A percentile compares a stretch with the other conserved stretches of the same genome.
phyloP scores from a whole-genome alignment of 2,888 invertebrate species.

The Buathra laborator region DNA sequence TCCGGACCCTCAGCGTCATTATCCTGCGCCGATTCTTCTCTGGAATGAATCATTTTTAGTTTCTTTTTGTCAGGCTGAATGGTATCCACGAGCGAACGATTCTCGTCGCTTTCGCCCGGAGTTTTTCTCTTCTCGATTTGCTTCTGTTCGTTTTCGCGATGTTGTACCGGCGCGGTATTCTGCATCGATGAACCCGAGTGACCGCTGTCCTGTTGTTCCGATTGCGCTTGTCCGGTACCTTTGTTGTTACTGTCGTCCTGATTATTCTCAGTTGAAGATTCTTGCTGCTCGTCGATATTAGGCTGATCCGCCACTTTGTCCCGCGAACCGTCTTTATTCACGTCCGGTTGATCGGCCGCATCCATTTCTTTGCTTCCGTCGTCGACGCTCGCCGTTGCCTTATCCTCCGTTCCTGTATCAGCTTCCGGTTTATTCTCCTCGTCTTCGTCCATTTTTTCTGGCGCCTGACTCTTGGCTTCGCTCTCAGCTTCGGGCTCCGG shows the following conservation, averaged over 20 bases:
- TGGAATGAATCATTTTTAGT: slow-evolving; percentile 86
- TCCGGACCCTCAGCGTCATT: slow-evolving; percentile 85
- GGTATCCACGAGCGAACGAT: slow-evolving; percentile 90
- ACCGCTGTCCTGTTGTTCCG: slow-evolving; percentile 90
- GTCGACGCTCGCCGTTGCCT: slow-evolving; percentile 80
- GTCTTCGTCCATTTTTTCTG: slow-evolving; percentile 84
- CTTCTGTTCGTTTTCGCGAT: slow-evolving; percentile 83
- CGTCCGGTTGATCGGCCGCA: slow-evolving; percentile 86
- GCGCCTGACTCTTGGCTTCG: slow-evolving; percentile 75
- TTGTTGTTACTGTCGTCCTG: slow-evolving; percentile 88
- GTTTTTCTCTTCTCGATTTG: slow-evolving; percentile 88
- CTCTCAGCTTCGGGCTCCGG: slow-evolving; percentile 78
- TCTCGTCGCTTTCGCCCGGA: slow-evolving; percentile 91
- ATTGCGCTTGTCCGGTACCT: slow-evolving; percentile 91
- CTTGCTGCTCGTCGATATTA: slow-evolving; percentile 85
- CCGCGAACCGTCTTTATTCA: slow-evolving; percentile 83
- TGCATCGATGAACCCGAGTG: slow-evolving; percentile 87
- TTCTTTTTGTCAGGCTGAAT: slow-evolving; percentile 89
- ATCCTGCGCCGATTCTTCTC: slow-evolving; percentile 85
- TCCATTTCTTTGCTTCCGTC: slow-evolving; percentile 82
- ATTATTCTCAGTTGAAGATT: slow-evolving; percentile 85
- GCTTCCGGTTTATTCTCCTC: slow-evolving; percentile 84
- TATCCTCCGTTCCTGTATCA: slow-evolving; percentile 77
- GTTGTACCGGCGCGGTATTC: slow-evolving; percentile 84
- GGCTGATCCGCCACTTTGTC: slow-evolving; percentile 85